Evolutionary conservation across 2,888 invertebrate species (phyloP), one percentile per base, ranked within the genome.

Genomic region (Cephalotes varians): DNA sequence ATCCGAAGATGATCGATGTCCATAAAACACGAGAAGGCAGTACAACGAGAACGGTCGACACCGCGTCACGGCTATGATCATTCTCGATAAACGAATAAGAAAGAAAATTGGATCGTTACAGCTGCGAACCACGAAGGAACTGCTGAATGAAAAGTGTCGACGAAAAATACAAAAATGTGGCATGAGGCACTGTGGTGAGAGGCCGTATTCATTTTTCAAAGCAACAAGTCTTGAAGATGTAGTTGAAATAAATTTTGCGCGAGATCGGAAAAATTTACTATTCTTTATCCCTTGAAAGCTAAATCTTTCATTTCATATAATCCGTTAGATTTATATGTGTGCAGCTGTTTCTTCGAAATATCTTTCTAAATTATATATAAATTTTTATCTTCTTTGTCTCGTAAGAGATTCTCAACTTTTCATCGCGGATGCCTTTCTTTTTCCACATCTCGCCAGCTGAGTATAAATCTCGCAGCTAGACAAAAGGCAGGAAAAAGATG

Each of bases 391-490:
- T 40, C 60, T 77, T 21, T 25, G 28, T 51, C 34, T 37, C 25
- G 18, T 9, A n/a, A 79, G 37, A 5, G n/a, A 74, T 83, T 86
- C 82, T 67, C 76, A 83, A 64, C 81, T 87, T 85, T 86, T 85
- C 81, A 74, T 72, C 31, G 56, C 83, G 56, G 18, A 65, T 87
- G 37, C 65, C 65, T 65, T 79, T 84, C 82, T 62, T 58, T 62
- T 82, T 65, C 62, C 88, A 76, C 85, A 84, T 88, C 81, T 81
- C 82, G 64, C 79, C 86, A 77, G 87, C 82, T 86, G 87, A 87
- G 88, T 90, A 91, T 93, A 93, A 93, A 93, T 93, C 93, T 93
- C 86, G 72, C 71, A 86, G 69, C 90, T 92, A 93, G 91, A 93
- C 92, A 93, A 93, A 92, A 91, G n/a, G 92, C 91, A 74, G 82